Conservation (phyloP, 2,797 vertebrate genomes). For the Apogon hyalosoma region DNA sequence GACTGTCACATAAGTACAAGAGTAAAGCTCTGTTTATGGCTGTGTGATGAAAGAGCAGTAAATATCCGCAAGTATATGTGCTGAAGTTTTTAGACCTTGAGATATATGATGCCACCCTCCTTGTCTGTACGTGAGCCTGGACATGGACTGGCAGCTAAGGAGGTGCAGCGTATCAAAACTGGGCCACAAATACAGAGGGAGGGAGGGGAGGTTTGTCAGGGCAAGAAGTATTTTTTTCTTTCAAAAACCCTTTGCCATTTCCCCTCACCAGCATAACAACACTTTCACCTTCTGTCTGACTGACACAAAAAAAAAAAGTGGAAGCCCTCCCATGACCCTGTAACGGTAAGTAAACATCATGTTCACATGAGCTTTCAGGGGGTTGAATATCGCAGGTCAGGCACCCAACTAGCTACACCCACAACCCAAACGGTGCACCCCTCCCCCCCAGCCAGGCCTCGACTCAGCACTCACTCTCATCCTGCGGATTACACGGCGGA, state of each 20-base stretch:
- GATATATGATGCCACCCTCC: slow-evolving; percentile 49
- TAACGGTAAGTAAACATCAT: slow-evolving; percentile 54
- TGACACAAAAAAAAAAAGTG: background rate
- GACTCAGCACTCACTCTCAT: slow-evolving; percentile 65
- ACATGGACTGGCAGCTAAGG: slow-evolving; percentile 53
- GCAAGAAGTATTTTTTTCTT: background rate
- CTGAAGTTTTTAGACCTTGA: slow-evolving; percentile 34
- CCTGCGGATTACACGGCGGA: slow-evolving; percentile 60
- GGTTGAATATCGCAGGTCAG: slow-evolving; percentile 23
- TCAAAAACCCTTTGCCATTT: background rate
- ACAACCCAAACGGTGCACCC: slow-evolving; percentile 2
- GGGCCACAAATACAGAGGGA: slow-evolving; percentile 35
- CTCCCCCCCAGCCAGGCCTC: slow-evolving; percentile 21
- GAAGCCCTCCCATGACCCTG: slow-evolving; percentile 31
- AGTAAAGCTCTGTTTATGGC: slow-evolving; percentile 53
- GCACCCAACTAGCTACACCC: slow-evolving; percentile 25
- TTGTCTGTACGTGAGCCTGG: slow-evolving; percentile 57
- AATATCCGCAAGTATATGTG: slow-evolving; percentile 46
- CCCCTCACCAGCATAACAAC: slow-evolving; percentile 10
- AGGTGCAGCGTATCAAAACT: slow-evolving; percentile 23
- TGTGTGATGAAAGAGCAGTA: slow-evolving; percentile 63
- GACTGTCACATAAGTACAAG: slow-evolving; percentile 7
- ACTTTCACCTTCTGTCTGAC: slow-evolving; percentile 11
- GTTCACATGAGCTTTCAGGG: slow-evolving; percentile 36
- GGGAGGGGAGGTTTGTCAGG: background rate